Percentiles rank a stretch among this genome's conserved stretches.
phyloP scores from a whole-genome alignment of 2,888 invertebrate genomes.

The Microdon myrmicae region DNA sequence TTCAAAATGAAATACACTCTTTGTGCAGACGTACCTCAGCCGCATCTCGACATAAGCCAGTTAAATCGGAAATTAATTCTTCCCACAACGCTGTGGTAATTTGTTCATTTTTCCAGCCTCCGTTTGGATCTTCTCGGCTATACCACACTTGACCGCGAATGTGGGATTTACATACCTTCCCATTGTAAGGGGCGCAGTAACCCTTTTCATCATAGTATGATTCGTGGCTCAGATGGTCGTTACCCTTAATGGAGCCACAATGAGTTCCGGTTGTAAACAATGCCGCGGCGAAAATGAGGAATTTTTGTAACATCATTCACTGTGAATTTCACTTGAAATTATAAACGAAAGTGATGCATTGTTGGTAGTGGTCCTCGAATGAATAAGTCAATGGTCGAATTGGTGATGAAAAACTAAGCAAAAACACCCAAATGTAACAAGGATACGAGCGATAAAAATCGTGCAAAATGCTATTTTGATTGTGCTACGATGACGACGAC shows the following conservation, averaged over 20 bases:
- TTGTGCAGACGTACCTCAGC: slow-evolving; percentile 77
- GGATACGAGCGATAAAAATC: slow-evolving; percentile 13
- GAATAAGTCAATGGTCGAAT: slow-evolving; percentile 2
- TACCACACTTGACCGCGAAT: slow-evolving; percentile 80
- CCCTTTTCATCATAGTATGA: slow-evolving; percentile 67
- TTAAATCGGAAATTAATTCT: slow-evolving; percentile 82
- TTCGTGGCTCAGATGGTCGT: slow-evolving; percentile 57
- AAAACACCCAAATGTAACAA: slow-evolving; percentile 9
- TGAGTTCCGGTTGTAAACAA: slow-evolving; percentile 57
- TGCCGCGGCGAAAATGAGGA: slow-evolving; percentile 55
- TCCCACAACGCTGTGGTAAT: slow-evolving; percentile 86
- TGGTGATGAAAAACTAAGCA: slow-evolving; percentile 9
- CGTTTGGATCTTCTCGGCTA: slow-evolving; percentile 72
- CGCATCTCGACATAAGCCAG: slow-evolving; percentile 85
- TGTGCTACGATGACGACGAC: no score
- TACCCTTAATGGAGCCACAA: slow-evolving; percentile 57
- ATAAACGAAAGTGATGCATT: slow-evolving; percentile 35
- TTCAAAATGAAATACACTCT: slow-evolving; percentile 5
- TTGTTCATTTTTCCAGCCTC: slow-evolving; percentile 84
- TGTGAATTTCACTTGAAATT: slow-evolving; percentile 1
- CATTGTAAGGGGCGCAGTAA: slow-evolving; percentile 89
- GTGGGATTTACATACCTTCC: slow-evolving; percentile 80
- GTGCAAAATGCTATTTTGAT: slow-evolving; percentile 25
- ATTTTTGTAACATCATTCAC: slow-evolving; percentile 30
- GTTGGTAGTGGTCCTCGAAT: background rate